These are phyloP conservation scores for Neodon shergylaensis DNA, from an alignment of 2,113 vertebrate genomes.

Conservation along the genomic window DNA sequence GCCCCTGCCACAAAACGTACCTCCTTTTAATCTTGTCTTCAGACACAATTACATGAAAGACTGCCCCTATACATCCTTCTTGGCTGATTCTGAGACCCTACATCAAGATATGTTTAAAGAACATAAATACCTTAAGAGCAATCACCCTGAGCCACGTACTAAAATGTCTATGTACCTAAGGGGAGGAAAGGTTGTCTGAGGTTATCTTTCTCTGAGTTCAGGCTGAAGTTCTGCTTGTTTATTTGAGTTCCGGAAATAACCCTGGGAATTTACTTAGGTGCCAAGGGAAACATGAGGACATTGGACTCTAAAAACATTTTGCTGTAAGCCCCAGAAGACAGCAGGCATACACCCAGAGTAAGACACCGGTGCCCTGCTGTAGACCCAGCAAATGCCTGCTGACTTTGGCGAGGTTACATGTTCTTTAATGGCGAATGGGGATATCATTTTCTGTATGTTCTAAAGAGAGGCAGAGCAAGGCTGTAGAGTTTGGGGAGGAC, in stretches of 20 bases:
- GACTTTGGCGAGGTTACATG: neutral
- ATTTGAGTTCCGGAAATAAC: constrained; percentile 56
- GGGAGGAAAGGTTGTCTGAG: constrained; percentile 59
- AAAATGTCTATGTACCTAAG: neutral
- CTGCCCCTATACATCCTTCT: neutral
- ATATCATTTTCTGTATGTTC: neutral
- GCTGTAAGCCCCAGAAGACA: neutral
- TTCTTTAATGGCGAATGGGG: neutral
- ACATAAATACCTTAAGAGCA: neutral
- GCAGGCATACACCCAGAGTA: neutral
- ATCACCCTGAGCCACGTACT: neutral
- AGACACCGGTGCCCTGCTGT: neutral
- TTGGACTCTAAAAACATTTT: constrained; percentile 4
- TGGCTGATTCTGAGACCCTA: constrained; percentile 27
- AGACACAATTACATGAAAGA: constrained; percentile 14
- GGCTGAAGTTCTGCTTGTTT: constrained; percentile 65
- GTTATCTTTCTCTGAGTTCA: constrained; percentile 48
- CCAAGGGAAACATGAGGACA: constrained; percentile 55
- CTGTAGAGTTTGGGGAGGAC: neutral
- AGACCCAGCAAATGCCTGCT: neutral
- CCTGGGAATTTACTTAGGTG: constrained; percentile 62
- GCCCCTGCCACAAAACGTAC: neutral
- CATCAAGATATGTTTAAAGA: neutral
- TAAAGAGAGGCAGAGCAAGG: neutral
- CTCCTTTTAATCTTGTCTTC: neutral